A percentile compares a stretch with the other conserved stretches of the same genome.
phyloP scores from a whole-genome alignment of 2,888 invertebrate genomes.

The Spicauda simplicius region DNA sequence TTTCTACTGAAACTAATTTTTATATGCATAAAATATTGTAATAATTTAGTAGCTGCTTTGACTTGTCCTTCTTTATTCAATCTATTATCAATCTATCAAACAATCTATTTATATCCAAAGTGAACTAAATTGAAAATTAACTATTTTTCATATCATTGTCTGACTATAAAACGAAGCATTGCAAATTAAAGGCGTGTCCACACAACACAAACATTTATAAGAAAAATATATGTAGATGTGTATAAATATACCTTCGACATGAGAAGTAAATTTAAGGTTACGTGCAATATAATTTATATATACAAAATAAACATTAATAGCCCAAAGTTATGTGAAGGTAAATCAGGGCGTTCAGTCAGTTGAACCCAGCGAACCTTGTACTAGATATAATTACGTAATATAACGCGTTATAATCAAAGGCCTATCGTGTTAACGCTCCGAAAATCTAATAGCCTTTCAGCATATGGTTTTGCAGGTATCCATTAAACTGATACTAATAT shows the following conservation, averaged over 20 bases:
- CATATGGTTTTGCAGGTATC: conserved; percentile 6
- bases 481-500: neutral
- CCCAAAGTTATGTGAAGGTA: conserved; percentile 3
- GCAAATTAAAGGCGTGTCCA: too few species aligned
- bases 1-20: too few species aligned
- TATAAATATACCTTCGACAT: neutral
- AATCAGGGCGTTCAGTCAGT: conserved; percentile 2
- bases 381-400: conserved; percentile 16
- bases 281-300: neutral
- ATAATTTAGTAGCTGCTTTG: too few species aligned
- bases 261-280: neutral
- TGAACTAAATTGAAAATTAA: too few species aligned
- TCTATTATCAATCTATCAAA: too few species aligned
- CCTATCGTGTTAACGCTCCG: conserved; percentile 17
- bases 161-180: too few species aligned
- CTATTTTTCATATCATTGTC: too few species aligned
- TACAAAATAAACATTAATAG: neutral
- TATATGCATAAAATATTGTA: too few species aligned
- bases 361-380: conserved; percentile 3
- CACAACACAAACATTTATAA: too few species aligned
- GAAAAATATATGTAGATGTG: too few species aligned
- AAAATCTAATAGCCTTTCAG: conserved; percentile 6
- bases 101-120: too few species aligned
- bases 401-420: conserved; percentile 20
- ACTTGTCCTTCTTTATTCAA: too few species aligned